Percentiles rank a stretch among this genome's conserved stretches.
Conservation (phyloP, 2,113 vertebrate genomes). For the Colistium nudipinnis region DNA sequence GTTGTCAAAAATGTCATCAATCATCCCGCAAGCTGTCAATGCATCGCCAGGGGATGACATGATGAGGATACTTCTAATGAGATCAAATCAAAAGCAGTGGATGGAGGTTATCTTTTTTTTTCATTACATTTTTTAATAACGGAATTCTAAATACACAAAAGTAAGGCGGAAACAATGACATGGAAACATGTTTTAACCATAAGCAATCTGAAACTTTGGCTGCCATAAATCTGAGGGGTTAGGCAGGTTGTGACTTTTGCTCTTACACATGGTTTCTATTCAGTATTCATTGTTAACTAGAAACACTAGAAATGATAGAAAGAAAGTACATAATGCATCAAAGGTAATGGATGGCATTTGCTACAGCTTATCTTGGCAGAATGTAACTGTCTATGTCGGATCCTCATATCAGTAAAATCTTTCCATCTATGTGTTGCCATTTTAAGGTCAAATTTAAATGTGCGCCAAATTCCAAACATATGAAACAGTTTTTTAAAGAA, state of each 20-base stretch:
- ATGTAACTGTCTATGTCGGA: neutral
- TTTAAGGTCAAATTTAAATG: neutral
- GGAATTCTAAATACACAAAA: neutral
- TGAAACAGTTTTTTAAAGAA: neutral
- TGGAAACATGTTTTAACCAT: too few species aligned
- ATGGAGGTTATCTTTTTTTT: neutral
- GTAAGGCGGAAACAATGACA: too few species aligned
- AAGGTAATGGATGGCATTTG: neutral
- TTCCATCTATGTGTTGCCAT: too few species aligned
- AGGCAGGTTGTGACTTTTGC: too few species aligned
- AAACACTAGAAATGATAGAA: neutral
- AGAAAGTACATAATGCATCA: neutral
- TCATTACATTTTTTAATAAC: constrained; percentile 2
- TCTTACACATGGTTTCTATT: too few species aligned
- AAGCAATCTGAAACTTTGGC: too few species aligned
- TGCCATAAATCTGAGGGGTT: too few species aligned
- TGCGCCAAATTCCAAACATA: neutral
- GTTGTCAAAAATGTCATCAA: neutral
- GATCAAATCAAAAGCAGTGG: neutral
- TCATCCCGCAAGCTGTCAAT: constrained; percentile 15
- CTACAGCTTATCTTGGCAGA: neutral
- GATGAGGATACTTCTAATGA: constrained; percentile 14
- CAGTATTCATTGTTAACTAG: neutral
- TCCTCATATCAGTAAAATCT: neutral
- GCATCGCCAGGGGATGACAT: neutral